A percentile compares a stretch with the other conserved stretches of the same genome.
phyloP scores from a whole-genome alignment of 2,888 invertebrate genomes.

The Lochmaea capreae region DNA sequence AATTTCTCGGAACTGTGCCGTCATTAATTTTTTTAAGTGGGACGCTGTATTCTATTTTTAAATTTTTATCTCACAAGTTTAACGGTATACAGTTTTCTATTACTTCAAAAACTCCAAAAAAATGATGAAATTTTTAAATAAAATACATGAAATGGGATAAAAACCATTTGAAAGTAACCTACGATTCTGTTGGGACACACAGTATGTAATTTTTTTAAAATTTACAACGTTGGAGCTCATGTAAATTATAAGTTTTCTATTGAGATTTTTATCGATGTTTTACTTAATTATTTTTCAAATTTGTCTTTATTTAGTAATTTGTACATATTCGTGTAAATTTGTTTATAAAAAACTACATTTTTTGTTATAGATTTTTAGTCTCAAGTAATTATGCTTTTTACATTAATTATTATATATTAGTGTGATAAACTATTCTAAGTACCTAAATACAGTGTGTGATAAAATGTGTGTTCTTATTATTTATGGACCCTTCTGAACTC shows the following conservation, averaged over 20 bases:
- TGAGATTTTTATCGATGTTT: not conserved
- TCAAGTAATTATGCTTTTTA: constrained; percentile 48
- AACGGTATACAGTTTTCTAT: too few species aligned
- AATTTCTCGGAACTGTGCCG: too few species aligned
- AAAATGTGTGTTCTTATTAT: constrained; percentile 35
- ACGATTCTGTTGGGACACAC: too few species aligned
- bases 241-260: not conserved
- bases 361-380: constrained; percentile 44
- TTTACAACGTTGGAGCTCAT: too few species aligned
- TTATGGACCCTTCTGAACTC: not conserved
- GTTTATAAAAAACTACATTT: constrained; percentile 38
- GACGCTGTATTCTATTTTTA: too few species aligned
- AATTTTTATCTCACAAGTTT: too few species aligned
- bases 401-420: constrained; percentile 54
- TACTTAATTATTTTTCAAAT: not conserved
- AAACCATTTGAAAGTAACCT: too few species aligned
- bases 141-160: too few species aligned
- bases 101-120: too few species aligned
- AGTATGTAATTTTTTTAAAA: too few species aligned
- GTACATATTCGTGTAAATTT: constrained; percentile 46
- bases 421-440: constrained; percentile 55
- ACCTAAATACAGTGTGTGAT: constrained; percentile 55
- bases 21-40: too few species aligned
- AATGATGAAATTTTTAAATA: too few species aligned
- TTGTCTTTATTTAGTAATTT: constrained; percentile 29